Percentiles rank a stretch among this genome's conserved stretches.
phyloP scores from a whole-genome alignment of 2,888 invertebrate genomes.

The Acleris literana region DNA sequence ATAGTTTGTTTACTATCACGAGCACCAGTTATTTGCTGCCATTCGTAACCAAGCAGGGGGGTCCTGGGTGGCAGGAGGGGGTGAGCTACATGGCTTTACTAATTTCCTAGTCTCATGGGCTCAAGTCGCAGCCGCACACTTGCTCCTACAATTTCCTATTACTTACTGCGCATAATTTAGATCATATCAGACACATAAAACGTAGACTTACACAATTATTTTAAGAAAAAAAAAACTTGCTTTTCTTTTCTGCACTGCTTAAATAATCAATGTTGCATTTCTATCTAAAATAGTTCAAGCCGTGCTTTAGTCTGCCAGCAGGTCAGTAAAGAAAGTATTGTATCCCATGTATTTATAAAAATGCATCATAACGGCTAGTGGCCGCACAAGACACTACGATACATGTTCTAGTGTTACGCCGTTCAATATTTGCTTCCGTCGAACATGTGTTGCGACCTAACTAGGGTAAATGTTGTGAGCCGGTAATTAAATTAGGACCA shows the following conservation, averaged over 20 bases:
- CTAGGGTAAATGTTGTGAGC: conserved; percentile 9
- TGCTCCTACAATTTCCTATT: conserved; percentile 61
- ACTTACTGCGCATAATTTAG: conserved; percentile 47
- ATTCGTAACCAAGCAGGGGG: conserved; percentile 37
- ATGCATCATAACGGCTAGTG: neutral
- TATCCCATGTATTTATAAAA: neutral
- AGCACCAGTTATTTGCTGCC: conserved; percentile 41
- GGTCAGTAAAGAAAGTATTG: too few species aligned
- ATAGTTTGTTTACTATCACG: conserved; percentile 33
- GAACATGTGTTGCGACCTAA: conserved; percentile 16
- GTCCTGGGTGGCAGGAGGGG: conserved; percentile 36
- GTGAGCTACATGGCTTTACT: conserved; percentile 61
- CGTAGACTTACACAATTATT: neutral
- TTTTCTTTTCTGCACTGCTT: too few species aligned
- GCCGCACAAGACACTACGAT: neutral
- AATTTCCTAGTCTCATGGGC: conserved; percentile 70
- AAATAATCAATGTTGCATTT: too few species aligned
- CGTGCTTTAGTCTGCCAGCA: too few species aligned
- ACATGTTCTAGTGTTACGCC: neutral
- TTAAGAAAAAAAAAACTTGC: too few species aligned
- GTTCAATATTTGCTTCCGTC: conserved; percentile 1
- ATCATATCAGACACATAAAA: neutral
- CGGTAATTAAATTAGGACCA: conserved; percentile 25
- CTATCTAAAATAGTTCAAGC: too few species aligned
- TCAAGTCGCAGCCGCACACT: conserved; percentile 51